Percentiles rank a stretch among this genome's conserved stretches.
These are phyloP conservation scores for Lacerta viridis DNA, from an alignment of 2,797 vertebrate genomes.

Conservation along the genomic window DNA sequence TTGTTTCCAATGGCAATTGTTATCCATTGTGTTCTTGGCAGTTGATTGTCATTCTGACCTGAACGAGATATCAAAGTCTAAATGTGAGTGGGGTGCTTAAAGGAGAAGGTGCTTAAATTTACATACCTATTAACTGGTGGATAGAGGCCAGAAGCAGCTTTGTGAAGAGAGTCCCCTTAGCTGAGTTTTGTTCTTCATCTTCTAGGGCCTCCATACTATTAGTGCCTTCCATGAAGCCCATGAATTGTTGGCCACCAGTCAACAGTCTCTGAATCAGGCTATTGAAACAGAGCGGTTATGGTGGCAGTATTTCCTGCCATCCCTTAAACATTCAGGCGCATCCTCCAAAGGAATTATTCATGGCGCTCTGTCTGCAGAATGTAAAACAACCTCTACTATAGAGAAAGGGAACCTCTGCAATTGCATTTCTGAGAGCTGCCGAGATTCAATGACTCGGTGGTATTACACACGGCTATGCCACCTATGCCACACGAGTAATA, in stretches of 20 bases:
- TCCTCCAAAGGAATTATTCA: not conserved
- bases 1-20: not conserved
- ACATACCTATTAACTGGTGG: slow-evolving; percentile 29
- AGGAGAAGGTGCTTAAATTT: slow-evolving; percentile 3
- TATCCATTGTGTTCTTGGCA: not conserved
- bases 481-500: slow-evolving; percentile 23
- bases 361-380: slow-evolving; percentile 23
- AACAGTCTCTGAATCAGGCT: slow-evolving; percentile 25
- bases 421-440: slow-evolving; percentile 16
- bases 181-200: slow-evolving; percentile 27
- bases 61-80: slow-evolving; percentile 3
- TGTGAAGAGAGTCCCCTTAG: slow-evolving; percentile 20
- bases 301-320: slow-evolving; percentile 8
- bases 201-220: slow-evolving; percentile 25
- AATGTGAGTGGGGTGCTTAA: slow-evolving; percentile 15
- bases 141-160: slow-evolving; percentile 15
- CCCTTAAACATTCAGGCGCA: not conserved
- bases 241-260: not conserved
- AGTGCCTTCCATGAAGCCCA: slow-evolving; percentile 27
- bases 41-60: not conserved
- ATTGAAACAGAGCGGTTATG: not conserved
- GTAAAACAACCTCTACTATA: slow-evolving; percentile 44
- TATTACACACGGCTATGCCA: not conserved
- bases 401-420: slow-evolving; percentile 18
- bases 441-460: slow-evolving; percentile 31